These are phyloP conservation scores for Eumacrocentrus americanus DNA, from an alignment of 2,888 invertebrate genomes.

Conservation along the genomic window DNA sequence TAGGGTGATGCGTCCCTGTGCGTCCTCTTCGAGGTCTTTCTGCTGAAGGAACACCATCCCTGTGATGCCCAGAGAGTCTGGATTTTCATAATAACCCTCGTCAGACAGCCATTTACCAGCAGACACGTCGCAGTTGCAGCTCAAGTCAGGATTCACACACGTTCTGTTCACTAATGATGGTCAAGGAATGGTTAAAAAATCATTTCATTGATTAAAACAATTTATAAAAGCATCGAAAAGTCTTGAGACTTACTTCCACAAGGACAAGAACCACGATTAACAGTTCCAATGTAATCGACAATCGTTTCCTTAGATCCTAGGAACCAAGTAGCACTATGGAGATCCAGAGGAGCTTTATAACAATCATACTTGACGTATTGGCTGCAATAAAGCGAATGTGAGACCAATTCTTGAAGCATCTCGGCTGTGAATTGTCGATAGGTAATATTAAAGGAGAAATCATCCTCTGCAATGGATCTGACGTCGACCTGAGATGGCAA, in stretches of 20 bases:
- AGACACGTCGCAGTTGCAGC: slow-evolving; percentile 90
- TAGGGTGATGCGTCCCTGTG: slow-evolving; percentile 84
- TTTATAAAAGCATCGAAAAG: background rate
- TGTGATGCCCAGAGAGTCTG: slow-evolving; percentile 84
- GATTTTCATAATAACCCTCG: slow-evolving; percentile 82
- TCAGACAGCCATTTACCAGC: slow-evolving; percentile 89
- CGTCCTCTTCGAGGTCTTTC: slow-evolving; percentile 79
- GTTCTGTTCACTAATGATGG: slow-evolving; percentile 72
- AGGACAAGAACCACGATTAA: slow-evolving; percentile 67
- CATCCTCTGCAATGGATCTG: slow-evolving; percentile 76
- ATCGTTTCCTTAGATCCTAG: slow-evolving; percentile 75
- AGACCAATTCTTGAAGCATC: slow-evolving; percentile 89
- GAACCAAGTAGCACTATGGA: slow-evolving; percentile 90
- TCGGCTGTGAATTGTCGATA: slow-evolving; percentile 89
- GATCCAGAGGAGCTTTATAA: slow-evolving; percentile 83
- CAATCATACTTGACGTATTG: slow-evolving; percentile 92
- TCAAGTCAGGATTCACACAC: slow-evolving; percentile 80
- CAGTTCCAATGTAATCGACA: slow-evolving; percentile 84
- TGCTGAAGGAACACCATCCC: slow-evolving; percentile 91
- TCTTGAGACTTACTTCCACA: slow-evolving; percentile 63
- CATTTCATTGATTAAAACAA: background rate
- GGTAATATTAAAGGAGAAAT: slow-evolving; percentile 84
- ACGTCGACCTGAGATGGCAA: slow-evolving; percentile 90
- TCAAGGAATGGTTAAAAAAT: slow-evolving; percentile 21
- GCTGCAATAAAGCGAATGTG: slow-evolving; percentile 86